phyloP scores from a whole-genome alignment of 35 echinoderm and acorn worm species.

The Holothuria glaberrima region DNA sequence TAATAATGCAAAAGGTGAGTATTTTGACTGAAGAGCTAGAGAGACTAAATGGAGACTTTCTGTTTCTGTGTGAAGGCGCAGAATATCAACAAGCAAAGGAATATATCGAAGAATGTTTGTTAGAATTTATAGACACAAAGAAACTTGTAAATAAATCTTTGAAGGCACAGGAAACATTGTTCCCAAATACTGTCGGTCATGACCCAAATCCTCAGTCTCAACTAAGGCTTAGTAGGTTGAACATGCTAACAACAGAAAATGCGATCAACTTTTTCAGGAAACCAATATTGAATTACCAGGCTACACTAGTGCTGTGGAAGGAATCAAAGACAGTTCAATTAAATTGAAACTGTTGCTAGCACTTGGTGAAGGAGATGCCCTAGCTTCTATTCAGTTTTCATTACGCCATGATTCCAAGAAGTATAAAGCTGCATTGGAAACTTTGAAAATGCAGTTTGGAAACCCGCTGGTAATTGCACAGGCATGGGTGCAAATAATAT shows the following conservation, averaged over 20 bases:
- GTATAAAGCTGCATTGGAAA: neutral
- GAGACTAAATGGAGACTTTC: neutral
- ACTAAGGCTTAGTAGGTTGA: neutral
- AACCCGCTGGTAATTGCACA: slow-evolving; percentile 20
- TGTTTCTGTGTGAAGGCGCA: slow-evolving; percentile 8
- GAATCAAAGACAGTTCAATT: too few relatives aligned
- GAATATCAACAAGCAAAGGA: neutral
- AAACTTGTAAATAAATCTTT: neutral
- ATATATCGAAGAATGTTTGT: slow-evolving; percentile 22
- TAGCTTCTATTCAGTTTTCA: slow-evolving; percentile 10
- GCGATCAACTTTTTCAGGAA: slow-evolving; percentile 17
- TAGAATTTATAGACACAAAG: neutral
- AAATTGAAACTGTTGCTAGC: neutral
- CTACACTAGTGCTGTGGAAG: slow-evolving; percentile 26
- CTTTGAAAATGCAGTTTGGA: neutral
- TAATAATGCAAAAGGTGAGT: slow-evolving; percentile 8
- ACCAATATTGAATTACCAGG: slow-evolving; percentile 28
- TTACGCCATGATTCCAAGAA: neutral
- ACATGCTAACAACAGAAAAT: neutral
- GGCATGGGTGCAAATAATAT: slow-evolving; percentile 16
- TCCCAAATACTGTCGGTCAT: too few relatives aligned
- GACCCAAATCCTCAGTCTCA: too few relatives aligned
- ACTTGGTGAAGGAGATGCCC: neutral
- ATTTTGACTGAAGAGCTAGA: neutral
- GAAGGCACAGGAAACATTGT: neutral